A percentile compares a stretch with the other conserved stretches of the same genome.
Conservation (phyloP, 2,113 vertebrate species). For the Sturnus vulgaris region DNA sequence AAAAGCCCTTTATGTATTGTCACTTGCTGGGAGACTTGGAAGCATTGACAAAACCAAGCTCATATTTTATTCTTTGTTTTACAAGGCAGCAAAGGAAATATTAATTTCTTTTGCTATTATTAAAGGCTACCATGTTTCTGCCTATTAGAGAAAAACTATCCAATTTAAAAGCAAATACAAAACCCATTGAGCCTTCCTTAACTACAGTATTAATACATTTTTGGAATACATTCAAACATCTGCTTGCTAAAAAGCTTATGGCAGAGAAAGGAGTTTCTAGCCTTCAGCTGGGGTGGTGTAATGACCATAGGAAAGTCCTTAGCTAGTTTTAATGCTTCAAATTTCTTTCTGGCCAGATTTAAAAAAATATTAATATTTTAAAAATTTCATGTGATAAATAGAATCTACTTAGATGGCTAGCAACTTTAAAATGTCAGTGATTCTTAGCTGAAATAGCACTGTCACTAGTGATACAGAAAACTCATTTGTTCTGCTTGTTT, state of each 20-base stretch:
- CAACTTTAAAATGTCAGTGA: not conserved
- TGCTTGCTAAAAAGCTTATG: not conserved
- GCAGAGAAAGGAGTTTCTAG: not conserved
- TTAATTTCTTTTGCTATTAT: not conserved
- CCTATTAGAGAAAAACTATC: not conserved
- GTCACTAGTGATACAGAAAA: not conserved
- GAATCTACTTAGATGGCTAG: not conserved
- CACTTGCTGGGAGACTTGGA: not conserved
- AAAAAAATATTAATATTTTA: not conserved
- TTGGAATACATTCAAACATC: not conserved
- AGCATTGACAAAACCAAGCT: not conserved
- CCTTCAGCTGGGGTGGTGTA: not conserved
- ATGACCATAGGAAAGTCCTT: not conserved
- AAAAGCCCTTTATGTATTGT: not conserved
- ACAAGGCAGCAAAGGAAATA: not conserved
- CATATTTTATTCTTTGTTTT: not conserved
- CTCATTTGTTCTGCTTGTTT: not conserved
- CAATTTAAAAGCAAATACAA: not conserved
- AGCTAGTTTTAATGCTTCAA: not conserved
- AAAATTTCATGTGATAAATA: not conserved
- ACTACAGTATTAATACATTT: not conserved
- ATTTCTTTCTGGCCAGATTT: not conserved
- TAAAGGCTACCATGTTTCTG: not conserved
- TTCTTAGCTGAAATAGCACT: not conserved
- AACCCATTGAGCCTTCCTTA: not conserved